phyloP scores from a whole-genome alignment of 2,113 vertebrate genomes.

The Corythaixoides concolor region DNA sequence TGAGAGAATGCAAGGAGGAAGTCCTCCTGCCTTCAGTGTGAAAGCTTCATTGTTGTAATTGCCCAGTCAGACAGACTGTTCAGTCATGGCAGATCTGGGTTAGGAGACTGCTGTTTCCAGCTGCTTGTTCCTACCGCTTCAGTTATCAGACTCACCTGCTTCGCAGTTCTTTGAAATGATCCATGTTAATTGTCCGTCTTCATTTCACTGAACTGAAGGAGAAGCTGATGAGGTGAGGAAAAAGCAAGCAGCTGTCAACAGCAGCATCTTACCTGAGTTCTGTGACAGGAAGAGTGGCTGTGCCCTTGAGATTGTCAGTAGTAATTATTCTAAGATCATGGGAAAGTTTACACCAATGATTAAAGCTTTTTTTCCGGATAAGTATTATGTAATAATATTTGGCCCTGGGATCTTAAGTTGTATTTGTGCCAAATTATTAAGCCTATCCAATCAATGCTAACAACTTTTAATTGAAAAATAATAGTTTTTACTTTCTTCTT shows the following conservation, averaged over 20 bases:
- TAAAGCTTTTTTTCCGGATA: neutral
- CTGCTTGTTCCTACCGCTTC: neutral
- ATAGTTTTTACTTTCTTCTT: neutral
- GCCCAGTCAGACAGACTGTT: neutral
- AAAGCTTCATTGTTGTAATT: neutral
- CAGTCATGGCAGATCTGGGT: neutral
- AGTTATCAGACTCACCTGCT: neutral
- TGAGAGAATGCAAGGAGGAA: neutral
- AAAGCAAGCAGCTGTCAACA: neutral
- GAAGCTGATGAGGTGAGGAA: neutral
- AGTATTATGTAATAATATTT: neutral
- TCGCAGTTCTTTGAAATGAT: neutral
- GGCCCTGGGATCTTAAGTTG: neutral
- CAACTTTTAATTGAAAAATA: neutral
- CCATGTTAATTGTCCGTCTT: neutral
- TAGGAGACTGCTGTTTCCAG: constrained; percentile 30
- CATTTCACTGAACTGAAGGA: neutral
- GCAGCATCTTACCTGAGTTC: neutral
- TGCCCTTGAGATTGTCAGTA: neutral
- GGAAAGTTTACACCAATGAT: neutral
- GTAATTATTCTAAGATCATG: neutral
- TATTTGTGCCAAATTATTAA: neutral
- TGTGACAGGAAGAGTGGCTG: neutral
- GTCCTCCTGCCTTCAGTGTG: neutral
- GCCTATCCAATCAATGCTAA: neutral